Evolutionary conservation across 1,140 invertebrate genomes (phyloP).

Genomic region (Calycopis cecrops): DNA sequence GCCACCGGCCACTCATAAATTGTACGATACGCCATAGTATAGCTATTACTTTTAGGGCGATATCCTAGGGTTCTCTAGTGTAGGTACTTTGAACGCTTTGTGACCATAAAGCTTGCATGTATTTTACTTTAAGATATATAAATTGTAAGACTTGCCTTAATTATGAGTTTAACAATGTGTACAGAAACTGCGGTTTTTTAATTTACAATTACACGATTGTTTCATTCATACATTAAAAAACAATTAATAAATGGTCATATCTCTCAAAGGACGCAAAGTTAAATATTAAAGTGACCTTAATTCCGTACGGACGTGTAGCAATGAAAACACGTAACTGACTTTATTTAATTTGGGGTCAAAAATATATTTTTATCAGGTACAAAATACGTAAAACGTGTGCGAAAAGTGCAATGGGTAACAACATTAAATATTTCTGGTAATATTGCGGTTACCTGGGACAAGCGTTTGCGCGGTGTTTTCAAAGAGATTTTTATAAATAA

Average conservation of each 20-base stretch:
- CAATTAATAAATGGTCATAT: conserved; percentile 23
- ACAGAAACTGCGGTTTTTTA: no score
- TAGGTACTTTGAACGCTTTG: no score
- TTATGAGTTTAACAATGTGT: no score
- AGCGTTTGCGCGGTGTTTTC: conserved; percentile 54
- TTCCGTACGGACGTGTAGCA: conserved; percentile 37
- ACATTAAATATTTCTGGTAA: conserved; percentile 65
- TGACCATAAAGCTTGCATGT: no score
- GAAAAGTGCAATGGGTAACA: conserved; percentile 47
- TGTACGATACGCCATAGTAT: no score
- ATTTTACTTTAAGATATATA: no score
- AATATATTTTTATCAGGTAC: conserved; percentile 44
- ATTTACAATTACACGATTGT: background rate
- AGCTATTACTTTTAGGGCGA: no score
- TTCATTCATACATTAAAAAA: conserved; percentile 18
- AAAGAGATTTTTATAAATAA: conserved; percentile 67
- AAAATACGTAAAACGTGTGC: conserved; percentile 48
- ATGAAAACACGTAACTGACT: conserved; percentile 43
- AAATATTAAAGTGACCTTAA: conserved; percentile 46
- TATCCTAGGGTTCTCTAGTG: no score
- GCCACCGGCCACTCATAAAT: no score
- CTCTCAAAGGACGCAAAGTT: conserved; percentile 27
- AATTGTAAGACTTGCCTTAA: no score
- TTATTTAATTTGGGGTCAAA: conserved; percentile 53
- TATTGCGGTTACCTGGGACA: conserved; percentile 61